phyloP scores from a whole-genome alignment of 2,888 invertebrate species.

The Drosophila meridionalis region DNA sequence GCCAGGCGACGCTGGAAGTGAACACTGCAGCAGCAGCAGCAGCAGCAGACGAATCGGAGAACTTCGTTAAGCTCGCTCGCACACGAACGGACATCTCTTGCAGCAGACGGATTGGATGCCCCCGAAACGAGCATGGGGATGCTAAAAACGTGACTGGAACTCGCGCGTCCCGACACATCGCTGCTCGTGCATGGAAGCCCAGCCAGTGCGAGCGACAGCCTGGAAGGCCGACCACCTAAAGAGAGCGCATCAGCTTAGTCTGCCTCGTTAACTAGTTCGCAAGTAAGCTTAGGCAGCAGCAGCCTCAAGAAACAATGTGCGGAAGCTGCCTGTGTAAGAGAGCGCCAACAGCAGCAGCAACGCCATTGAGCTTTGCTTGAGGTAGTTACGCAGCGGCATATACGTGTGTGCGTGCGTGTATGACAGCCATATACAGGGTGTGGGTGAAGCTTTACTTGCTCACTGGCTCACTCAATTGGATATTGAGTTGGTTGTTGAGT shows the following conservation, averaged over 20 bases:
- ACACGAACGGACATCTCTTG: constrained; percentile 35
- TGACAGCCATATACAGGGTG: constrained; percentile 35
- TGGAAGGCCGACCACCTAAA: constrained; percentile 6
- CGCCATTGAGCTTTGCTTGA: constrained; percentile 54
- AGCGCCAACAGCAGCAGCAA: constrained; percentile 5
- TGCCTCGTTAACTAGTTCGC: constrained; percentile 25
- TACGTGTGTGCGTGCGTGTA: constrained; percentile 1
- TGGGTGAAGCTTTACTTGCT: constrained; percentile 8
- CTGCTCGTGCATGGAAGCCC: constrained; percentile 40
- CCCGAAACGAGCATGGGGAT: constrained; percentile 39
- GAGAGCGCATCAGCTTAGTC: constrained; percentile 15
- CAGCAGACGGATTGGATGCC: constrained; percentile 37
- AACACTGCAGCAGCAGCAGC: constrained; percentile 41
- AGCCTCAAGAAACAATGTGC: constrained; percentile 26
- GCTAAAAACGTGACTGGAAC: constrained; percentile 45
- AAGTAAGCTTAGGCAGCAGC: constrained; percentile 41
- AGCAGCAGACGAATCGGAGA: constrained; percentile 26
- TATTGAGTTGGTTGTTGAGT: constrained; percentile 35
- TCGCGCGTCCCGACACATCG: constrained; percentile 17
- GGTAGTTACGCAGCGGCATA: constrained; percentile 38
- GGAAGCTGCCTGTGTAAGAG: constrained; percentile 49
- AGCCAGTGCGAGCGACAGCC: constrained; percentile 5
- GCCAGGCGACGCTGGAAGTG: constrained; percentile 80
- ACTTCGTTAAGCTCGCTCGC: constrained; percentile 31
- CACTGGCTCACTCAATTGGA: constrained; percentile 38